phyloP scores from a whole-genome alignment of 2,797 vertebrate genomes.

The Tangara arthus region DNA sequence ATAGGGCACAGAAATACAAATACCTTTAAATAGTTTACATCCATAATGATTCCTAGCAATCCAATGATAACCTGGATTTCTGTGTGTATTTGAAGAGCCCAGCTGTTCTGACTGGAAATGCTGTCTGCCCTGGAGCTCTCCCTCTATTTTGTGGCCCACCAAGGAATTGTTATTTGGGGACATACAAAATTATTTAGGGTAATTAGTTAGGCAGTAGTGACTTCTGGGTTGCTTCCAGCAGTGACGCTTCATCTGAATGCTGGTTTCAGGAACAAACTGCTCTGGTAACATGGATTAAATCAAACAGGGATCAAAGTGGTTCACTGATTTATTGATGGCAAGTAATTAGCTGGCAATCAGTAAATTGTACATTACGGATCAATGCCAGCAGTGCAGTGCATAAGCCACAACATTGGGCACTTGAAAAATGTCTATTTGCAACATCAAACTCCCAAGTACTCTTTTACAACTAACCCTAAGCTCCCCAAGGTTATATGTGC shows the following conservation, averaged over 20 bases:
- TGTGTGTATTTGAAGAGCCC: neutral
- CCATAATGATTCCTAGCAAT: neutral
- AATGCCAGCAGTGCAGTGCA: neutral
- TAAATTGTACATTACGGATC: neutral
- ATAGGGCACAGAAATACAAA: neutral
- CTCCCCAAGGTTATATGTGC: fast-evolving
- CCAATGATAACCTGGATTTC: neutral
- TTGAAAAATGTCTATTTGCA: neutral
- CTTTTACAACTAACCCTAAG: too few species aligned
- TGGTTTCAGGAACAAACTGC: neutral
- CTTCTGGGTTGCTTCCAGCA: neutral
- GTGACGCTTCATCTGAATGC: neutral
- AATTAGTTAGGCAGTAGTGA: neutral
- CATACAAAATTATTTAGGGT: neutral
- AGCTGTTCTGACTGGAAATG: neutral
- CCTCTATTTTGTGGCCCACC: neutral
- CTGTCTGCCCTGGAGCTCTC: neutral
- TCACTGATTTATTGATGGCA: neutral
- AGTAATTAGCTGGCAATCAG: neutral
- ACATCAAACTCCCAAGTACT: neutral
- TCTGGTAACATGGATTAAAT: neutral
- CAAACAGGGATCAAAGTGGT: neutral
- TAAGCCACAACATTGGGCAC: neutral
- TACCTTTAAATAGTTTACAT: neutral
- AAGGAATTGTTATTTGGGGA: neutral